Evolutionary conservation across 2,113 vertebrate genomes (phyloP), one percentile per base, ranked within the genome.

Genomic region (Benitochromis conjunctus): DNA sequence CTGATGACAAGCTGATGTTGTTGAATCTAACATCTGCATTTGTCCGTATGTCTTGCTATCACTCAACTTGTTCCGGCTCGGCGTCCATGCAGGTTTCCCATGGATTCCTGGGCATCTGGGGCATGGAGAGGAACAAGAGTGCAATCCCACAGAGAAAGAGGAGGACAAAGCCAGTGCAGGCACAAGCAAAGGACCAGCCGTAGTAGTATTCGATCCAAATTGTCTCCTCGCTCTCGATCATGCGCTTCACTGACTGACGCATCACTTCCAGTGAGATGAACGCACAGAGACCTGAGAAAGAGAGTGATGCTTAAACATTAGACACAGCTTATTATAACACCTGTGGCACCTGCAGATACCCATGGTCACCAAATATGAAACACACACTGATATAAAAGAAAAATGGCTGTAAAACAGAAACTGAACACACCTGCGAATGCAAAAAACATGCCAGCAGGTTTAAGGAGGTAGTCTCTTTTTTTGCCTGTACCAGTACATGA

Each of bases 1-100:
- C 41, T 46, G 21, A 74, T 56, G 48, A n/a, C 51, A 71, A 57
- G 21, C 26, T 77, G 26, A 48, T 46, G 41, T 69, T 89, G 64
- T 78, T 46, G 18, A 88, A 84, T 82, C 48, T 83, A 58, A 64
- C 29, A 69, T 60, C 16, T 77, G 48, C 8, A 8, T 57, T 64
- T 24, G 21, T 79, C 48, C 8, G 3, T 34, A 5, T 4, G 71
- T 55, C 48, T 5, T 2, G 10, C 51, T 14, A 7, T 95, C 93
- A 96, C 91, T 96, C 94, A 1, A 84, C 94, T 69, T 95, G 93
- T 21, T 99, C 98, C 0, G 97, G 97, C 46, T 99, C 98, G 0
- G 98, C 98, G 0, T 99, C 99, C 98, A 99, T 99, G 96, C 99
- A 99, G 34, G 96, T 97, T 94, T 99, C 99, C 99, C 99, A 99